Evolutionary conservation across 2,888 invertebrate genomes (phyloP), one percentile per base, ranked within the genome.

Genomic region (Timema cristinae): DNA sequence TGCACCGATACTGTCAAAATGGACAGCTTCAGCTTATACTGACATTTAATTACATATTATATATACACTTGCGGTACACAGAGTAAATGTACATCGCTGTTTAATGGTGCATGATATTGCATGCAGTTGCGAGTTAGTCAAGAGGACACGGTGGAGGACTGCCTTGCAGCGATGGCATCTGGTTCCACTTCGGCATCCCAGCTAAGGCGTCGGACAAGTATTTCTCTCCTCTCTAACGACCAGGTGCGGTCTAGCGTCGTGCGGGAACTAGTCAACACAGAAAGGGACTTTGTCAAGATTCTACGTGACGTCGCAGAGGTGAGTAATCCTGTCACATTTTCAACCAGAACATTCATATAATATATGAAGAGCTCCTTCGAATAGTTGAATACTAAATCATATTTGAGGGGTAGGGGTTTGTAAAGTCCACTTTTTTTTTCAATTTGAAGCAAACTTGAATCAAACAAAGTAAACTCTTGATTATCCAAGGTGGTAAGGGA

Each of bases 281-380:
- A 95, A 82, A 83, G 91, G 56, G 94, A 94, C 81, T 95, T 94
- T 82, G 93, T 94, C 11, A 91, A 91, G 79, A 88, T 92, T 76
- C 83, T 94, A 70, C 82, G 84, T 75, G 86, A 88, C 80, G 85
- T 88, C 16, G 84, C 87, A 7, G 85, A 87, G 79, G 82, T 82
- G 59, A 32, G 47, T 32, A 32, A 32, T 32, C 32, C 32, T 32
- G 32, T 32, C 32, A 32, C 32, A 32, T 4, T 32, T 32, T 32
- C 32, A 32, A 2, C 32, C 32, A 32, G 32, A 32, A 32, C 32
- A 32, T 32, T 32, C 32, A 32, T 32, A 32, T 32, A 32, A 32
- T 32, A 2, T 32, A 32, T 2, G 1, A 32, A 32, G 4, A 2
- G 32, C 32, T 32, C 32, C 4, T 32, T 32, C 32, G 4, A 32